Conservation (phyloP, 2,797 vertebrate genomes). For the Rousettus madagascariensis region DNA sequence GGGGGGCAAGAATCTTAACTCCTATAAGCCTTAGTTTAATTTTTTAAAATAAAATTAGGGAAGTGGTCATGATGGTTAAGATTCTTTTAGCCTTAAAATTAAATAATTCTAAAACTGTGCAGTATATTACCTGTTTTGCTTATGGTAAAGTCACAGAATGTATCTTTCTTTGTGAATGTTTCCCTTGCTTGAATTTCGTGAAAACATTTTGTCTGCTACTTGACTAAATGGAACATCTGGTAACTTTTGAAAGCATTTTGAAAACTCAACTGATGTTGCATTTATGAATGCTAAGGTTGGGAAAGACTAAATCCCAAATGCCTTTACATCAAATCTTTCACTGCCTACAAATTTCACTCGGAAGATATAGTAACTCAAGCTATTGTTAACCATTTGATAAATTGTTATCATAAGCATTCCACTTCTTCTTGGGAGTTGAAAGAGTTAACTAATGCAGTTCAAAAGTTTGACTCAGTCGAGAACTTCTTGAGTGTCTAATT, state of each 20-base stretch:
- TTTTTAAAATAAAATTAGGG: neutral
- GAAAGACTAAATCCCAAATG: neutral
- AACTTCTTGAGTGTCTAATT: neutral
- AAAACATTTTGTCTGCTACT: neutral
- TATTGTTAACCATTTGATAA: neutral
- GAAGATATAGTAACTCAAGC: conserved; percentile 16
- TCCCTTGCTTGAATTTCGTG: neutral
- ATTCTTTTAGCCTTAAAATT: neutral
- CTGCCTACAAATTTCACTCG: neutral
- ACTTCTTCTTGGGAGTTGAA: neutral
- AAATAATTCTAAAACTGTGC: neutral
- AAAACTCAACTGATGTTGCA: neutral
- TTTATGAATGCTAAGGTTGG: neutral
- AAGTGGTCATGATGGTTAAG: neutral
- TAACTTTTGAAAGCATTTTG: neutral
- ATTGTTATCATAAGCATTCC: neutral
- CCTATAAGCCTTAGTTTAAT: neutral
- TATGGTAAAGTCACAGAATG: neutral
- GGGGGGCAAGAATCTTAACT: neutral
- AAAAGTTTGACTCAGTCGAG: neutral
- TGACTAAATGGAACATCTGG: neutral
- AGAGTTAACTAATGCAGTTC: neutral
- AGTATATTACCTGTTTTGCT: neutral
- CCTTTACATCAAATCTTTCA: neutral
- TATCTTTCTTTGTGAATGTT: neutral